Percentiles rank a stretch among this genome's conserved stretches.
phyloP scores from a whole-genome alignment of 2,113 vertebrate genomes.

The Tinamus guttatus region DNA sequence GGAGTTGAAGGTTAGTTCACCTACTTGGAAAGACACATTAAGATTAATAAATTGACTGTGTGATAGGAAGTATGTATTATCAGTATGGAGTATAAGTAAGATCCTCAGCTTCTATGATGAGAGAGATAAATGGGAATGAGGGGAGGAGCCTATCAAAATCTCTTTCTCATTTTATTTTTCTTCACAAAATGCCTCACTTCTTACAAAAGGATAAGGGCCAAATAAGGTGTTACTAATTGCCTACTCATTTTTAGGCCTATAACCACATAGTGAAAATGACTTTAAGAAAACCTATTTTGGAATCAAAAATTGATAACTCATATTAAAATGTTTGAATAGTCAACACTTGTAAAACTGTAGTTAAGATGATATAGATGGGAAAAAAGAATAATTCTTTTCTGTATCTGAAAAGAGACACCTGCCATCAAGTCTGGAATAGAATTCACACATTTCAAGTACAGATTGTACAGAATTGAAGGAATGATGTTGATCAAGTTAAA shows the following conservation, averaged over 20 bases:
- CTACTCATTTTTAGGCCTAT: not conserved
- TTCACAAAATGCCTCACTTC: not conserved
- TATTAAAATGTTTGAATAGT: not conserved
- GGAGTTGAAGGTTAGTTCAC: not conserved
- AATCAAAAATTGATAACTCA: not conserved
- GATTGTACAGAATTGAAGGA: not conserved
- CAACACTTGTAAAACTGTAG: not conserved
- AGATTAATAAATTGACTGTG: not conserved
- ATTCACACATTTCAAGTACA: not conserved
- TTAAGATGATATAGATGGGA: not conserved
- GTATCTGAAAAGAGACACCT: not conserved
- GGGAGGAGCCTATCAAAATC: not conserved
- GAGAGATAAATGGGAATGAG: not conserved
- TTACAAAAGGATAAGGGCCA: not conserved
- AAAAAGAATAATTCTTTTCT: not conserved
- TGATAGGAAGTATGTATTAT: not conserved
- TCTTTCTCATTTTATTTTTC: not conserved
- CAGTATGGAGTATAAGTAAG: not conserved
- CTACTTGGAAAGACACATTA: not conserved
- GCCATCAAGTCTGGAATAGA: not conserved
- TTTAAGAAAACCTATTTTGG: not conserved
- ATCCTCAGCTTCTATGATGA: not conserved
- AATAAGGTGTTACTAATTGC: not conserved
- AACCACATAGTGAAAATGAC: not conserved
- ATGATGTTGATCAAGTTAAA: not conserved